phyloP scores from a whole-genome alignment of 2,797 vertebrate genomes.

The Muscicapa striata region DNA sequence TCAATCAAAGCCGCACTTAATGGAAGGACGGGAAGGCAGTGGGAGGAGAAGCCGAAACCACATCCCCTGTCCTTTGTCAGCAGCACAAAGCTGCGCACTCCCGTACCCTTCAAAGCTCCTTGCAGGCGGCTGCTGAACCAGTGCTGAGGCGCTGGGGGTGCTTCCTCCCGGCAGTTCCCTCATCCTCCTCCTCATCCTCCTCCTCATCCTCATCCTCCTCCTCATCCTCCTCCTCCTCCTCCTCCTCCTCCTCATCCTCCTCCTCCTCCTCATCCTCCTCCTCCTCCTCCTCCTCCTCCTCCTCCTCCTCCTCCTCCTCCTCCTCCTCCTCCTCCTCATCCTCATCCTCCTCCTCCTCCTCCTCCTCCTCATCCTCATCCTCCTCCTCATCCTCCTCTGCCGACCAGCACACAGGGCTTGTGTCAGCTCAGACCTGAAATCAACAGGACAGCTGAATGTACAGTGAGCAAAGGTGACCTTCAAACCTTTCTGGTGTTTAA shows the following conservation, averaged over 20 bases:
- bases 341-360: no score
- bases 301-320: no score
- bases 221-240: no score
- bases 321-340: no score
- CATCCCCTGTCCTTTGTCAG: slow-evolving; percentile 48
- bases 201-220: no score
- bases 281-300: neutral
- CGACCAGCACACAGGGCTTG: neutral
- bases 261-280: neutral
- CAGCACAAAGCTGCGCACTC: slow-evolving; percentile 33
- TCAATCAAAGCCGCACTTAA: neutral
- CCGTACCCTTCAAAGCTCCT: slow-evolving; percentile 63
- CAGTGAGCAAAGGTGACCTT: neutral
- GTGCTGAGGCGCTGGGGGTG: neutral
- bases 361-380: no score
- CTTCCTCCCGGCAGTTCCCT: neutral
- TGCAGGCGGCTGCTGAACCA: neutral
- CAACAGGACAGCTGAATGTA: neutral
- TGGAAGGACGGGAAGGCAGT: slow-evolving; percentile 17
- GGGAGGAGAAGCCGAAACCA: slow-evolving; percentile 45
- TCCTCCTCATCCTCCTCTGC: neutral
- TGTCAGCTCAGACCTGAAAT: neutral
- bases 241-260: no score
- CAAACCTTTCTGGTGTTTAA: neutral
- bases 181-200: neutral